These are phyloP conservation scores for Acrobasis suavella DNA, from an alignment of 2,888 invertebrate genomes.

Conservation along the genomic window DNA sequence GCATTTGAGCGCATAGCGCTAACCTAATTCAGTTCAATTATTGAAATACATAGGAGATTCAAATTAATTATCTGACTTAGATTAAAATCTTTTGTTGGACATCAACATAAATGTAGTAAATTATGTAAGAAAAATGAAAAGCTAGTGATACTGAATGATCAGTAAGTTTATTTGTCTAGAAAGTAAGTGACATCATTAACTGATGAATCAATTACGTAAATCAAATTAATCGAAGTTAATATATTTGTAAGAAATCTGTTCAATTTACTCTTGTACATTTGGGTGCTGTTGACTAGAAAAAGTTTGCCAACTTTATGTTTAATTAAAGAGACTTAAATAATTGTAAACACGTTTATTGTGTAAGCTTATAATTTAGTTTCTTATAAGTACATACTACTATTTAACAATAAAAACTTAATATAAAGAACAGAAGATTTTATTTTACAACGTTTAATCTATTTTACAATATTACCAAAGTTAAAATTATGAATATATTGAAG, in stretches of 20 bases:
- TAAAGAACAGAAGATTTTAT: background rate
- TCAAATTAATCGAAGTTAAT: conserved; percentile 17
- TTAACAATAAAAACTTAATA: conserved; percentile 25
- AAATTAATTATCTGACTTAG: too few relatives aligned
- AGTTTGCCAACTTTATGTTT: conserved; percentile 24
- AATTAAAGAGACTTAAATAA: conserved; percentile 26
- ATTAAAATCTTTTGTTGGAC: too few relatives aligned
- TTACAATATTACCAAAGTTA: background rate
- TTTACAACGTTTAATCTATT: background rate
- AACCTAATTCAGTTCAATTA: background rate
- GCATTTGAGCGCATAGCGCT: conserved; percentile 15
- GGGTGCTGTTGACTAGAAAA: conserved; percentile 24
- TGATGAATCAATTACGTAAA: conserved; percentile 11
- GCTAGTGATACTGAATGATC: background rate
- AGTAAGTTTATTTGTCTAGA: background rate
- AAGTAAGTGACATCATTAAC: conserved; percentile 3
- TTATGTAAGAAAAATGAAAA: background rate
- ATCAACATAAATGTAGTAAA: background rate
- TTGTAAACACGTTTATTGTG: conserved; percentile 25
- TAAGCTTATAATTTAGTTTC: conserved; percentile 26
- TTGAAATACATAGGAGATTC: background rate
- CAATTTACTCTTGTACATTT: conserved; percentile 13
- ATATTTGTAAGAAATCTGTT: conserved; percentile 15
- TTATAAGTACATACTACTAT: conserved; percentile 26
- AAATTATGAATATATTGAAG: background rate